Conservation (phyloP, 2,888 invertebrate species). For the Allolobophora icterica region DNA sequence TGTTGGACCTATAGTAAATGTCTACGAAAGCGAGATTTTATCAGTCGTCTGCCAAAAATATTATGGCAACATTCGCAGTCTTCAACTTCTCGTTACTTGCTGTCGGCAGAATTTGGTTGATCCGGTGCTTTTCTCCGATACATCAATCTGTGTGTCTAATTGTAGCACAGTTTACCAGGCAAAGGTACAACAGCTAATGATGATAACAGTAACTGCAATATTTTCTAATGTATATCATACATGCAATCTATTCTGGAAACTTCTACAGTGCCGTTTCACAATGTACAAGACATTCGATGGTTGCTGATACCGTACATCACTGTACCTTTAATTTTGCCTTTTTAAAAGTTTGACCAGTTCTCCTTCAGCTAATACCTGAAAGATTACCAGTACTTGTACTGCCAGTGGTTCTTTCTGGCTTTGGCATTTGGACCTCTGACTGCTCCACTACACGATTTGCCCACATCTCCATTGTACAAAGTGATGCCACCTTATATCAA, state of each 20-base stretch:
- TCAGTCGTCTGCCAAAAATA: not conserved
- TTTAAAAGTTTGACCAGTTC: not conserved
- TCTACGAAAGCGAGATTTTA: not conserved
- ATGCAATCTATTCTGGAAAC: not conserved
- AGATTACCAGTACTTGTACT: not conserved
- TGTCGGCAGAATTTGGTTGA: not conserved
- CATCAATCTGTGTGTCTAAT: not conserved
- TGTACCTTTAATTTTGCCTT: not conserved
- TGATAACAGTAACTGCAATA: not conserved
- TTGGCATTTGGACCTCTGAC: no score
- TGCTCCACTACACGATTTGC: no score
- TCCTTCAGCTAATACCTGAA: not conserved
- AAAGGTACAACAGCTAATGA: not conserved
- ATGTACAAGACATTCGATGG: no score
- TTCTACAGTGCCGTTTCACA: no score
- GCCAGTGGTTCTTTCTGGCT: no score
- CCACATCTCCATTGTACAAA: no score
- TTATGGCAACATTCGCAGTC: not conserved
- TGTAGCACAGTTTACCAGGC: not conserved
- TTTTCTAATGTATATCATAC: not conserved
- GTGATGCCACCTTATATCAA: no score
- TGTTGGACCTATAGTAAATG: conserved; percentile 1
- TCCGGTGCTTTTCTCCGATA: not conserved
- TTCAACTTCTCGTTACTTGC: conserved; percentile 17
- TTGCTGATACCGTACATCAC: not conserved